Conservation (phyloP, 2,113 vertebrate species). For the Chascanopsetta lugubris region DNA sequence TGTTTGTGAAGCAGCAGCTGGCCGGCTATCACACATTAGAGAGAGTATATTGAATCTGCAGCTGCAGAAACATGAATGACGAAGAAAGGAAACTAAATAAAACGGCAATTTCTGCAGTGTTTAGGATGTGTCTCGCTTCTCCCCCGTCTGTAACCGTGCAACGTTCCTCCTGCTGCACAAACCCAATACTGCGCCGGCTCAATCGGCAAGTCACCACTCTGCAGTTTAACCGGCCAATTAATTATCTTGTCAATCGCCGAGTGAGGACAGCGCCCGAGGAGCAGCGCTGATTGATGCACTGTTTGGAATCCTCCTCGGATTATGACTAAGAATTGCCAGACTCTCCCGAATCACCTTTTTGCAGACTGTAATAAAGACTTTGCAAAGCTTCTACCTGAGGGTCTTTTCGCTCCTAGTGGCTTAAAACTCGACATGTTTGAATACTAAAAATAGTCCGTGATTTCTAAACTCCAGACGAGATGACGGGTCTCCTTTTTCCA, state of each 20-base stretch:
- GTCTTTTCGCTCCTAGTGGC: not conserved
- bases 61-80: not conserved
- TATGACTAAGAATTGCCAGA: not conserved
- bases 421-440: no score
- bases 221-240: constrained; percentile 28
- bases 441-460: no score
- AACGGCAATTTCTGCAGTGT: not conserved
- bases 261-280: not conserved
- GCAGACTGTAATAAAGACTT: not conserved
- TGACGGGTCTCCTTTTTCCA: no score
- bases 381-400: not conserved
- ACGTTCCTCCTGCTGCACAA: constrained; percentile 4
- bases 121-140: not conserved
- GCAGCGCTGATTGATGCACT: constrained; percentile 1
- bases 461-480: no score
- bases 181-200: constrained; percentile 4
- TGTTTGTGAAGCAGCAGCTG: not conserved
- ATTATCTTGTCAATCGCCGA: constrained; percentile 29
- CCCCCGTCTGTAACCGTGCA: not conserved
- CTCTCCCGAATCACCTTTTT: not conserved
- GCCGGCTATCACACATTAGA: not conserved
- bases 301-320: constrained; percentile 3
- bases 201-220: constrained; percentile 12
- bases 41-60: no score
- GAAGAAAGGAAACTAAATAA: not conserved